Evolutionary conservation across 2,113 vertebrate species (phyloP).

Genomic region (Naja naja): DNA sequence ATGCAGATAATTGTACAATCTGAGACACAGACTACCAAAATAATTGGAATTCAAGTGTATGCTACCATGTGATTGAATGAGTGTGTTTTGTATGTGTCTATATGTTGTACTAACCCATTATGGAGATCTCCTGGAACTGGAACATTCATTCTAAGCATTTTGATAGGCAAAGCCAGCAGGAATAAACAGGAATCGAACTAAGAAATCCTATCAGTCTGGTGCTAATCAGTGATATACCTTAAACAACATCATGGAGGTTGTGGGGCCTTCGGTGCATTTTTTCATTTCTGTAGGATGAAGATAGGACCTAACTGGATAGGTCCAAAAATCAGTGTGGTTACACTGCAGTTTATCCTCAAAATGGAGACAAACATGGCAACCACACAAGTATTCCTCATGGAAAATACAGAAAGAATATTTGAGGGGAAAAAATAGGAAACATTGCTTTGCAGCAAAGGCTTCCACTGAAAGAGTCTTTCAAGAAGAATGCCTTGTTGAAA

Average conservation of each 20-base stretch:
- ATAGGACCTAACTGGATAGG: background rate
- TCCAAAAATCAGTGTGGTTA: background rate
- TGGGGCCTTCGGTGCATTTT: background rate
- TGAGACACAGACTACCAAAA: background rate
- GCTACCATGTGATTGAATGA: background rate
- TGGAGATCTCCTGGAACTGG: background rate
- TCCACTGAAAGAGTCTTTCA: rapidly evolving
- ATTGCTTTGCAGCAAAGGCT: background rate
- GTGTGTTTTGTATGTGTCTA: background rate
- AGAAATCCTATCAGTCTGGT: background rate
- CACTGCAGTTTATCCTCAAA: background rate
- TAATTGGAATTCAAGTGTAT: background rate
- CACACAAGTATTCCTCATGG: background rate
- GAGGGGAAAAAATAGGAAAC: background rate
- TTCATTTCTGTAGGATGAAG: background rate
- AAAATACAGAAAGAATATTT: background rate
- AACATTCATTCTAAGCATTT: background rate
- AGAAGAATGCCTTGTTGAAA: background rate
- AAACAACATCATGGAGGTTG: no score
- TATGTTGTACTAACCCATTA: background rate
- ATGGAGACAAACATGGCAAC: background rate
- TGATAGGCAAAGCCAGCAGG: background rate
- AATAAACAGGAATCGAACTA: background rate
- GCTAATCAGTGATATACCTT: background rate
- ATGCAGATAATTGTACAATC: background rate